A percentile compares a stretch with the other conserved stretches of the same genome.
phyloP scores from a whole-genome alignment of 2,113 vertebrate genomes.

The Neodontobutis hainanensis region DNA sequence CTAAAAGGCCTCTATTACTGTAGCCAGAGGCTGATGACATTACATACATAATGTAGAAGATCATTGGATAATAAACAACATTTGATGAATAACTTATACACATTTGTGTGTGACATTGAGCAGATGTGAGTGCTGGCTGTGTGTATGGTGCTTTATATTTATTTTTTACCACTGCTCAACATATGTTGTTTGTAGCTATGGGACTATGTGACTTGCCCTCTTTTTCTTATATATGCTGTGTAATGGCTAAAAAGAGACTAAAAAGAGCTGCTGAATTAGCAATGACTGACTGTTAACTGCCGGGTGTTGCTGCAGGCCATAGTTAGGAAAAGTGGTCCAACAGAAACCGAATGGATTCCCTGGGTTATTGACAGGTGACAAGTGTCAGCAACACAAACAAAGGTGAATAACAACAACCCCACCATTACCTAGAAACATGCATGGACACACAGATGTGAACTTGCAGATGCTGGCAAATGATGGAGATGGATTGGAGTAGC shows the following conservation, averaged over 20 bases:
- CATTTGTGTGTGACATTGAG: constrained; percentile 43
- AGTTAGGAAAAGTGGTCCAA: constrained; percentile 5
- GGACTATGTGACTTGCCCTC: constrained; percentile 4
- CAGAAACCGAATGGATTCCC: not conserved
- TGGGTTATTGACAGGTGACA: constrained; percentile 40
- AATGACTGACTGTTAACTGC: constrained; percentile 11
- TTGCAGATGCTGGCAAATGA: constrained; percentile 55
- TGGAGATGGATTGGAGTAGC: constrained; percentile 56
- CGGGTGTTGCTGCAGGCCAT: not conserved
- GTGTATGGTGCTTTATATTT: not conserved
- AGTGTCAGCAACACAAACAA: constrained; percentile 4
- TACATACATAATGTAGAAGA: constrained; percentile 66
- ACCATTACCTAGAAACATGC: constrained; percentile 6
- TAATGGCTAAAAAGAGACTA: constrained; percentile 8
- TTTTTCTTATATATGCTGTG: constrained; percentile 5
- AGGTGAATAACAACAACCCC: constrained; percentile 20
- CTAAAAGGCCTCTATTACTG: constrained; percentile 51
- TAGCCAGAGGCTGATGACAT: constrained; percentile 62
- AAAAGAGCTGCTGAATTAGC: constrained; percentile 30
- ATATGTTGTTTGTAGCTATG: not conserved
- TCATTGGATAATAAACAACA: constrained; percentile 67
- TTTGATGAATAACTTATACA: constrained; percentile 68
- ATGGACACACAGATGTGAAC: constrained; percentile 9
- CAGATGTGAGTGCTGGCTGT: constrained; percentile 15
- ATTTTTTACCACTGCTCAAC: constrained; percentile 6